Conservation (phyloP, 2,113 vertebrate species). For the Coturnix japonica region DNA sequence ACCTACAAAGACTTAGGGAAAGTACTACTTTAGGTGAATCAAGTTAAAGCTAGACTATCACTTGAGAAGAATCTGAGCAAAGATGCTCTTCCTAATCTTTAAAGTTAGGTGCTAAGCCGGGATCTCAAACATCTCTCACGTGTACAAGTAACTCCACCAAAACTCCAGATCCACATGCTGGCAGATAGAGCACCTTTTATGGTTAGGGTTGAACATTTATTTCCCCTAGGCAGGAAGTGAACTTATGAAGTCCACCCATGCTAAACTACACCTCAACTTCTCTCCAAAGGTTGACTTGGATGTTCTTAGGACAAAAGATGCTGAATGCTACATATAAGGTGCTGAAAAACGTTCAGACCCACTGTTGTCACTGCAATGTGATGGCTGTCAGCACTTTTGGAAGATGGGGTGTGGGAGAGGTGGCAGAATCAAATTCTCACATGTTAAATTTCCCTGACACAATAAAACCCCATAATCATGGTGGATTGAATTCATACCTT, state of each 20-base stretch:
- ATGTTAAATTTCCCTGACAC: constrained; percentile 41
- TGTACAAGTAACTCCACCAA: not conserved
- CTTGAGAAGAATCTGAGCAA: not conserved
- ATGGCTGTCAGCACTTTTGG: not conserved
- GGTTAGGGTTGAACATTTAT: not conserved
- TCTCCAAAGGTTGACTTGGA: constrained; percentile 42
- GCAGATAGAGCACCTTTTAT: not conserved
- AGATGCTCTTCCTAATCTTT: not conserved
- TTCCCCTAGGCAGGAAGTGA: not conserved
- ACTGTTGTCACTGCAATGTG: not conserved
- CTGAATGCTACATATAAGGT: not conserved
- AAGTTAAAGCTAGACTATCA: not conserved
- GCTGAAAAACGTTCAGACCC: not conserved
- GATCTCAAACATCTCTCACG: not conserved
- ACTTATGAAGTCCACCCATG: not conserved
- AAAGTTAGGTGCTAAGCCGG: not conserved
- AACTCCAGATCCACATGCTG: not conserved
- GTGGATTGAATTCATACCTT: constrained; percentile 51
- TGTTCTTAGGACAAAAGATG: not conserved
- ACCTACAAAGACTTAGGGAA: not conserved
- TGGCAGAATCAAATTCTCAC: not conserved
- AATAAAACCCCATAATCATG: constrained; percentile 44
- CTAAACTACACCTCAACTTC: constrained; percentile 20
- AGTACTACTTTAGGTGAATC: not conserved
- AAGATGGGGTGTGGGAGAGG: not conserved